Conservation (phyloP, 2,113 vertebrate genomes). For the Cardinalis cardinalis region DNA sequence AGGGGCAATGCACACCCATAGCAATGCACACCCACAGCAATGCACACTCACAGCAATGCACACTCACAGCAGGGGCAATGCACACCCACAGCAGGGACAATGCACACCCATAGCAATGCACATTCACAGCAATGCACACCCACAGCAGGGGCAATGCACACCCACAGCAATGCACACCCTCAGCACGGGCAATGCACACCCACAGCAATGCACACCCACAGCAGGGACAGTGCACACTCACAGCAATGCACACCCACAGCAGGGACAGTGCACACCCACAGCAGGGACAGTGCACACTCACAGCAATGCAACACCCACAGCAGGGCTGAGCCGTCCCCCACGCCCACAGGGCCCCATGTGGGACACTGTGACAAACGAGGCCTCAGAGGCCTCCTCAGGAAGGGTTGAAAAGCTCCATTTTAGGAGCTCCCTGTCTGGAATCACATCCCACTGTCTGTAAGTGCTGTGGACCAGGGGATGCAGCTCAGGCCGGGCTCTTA, state of each 20-base stretch:
- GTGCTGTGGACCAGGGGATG: neutral
- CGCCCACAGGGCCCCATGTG: fast-evolving
- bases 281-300: neutral
- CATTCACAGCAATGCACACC: no score
- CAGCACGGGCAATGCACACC: no score
- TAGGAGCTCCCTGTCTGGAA: neutral
- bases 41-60: no score
- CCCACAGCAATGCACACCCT: neutral
- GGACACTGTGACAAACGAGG: fast-evolving
- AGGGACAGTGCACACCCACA: neutral
- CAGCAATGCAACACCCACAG: neutral
- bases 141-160: no score
- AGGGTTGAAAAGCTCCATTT: neutral
- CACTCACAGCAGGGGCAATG: no score
- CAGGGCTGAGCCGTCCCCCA: neutral
- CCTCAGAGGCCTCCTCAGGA: neutral
- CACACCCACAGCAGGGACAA: no score
- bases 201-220: no score
- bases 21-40: neutral
- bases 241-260: neutral
- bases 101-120: no score
- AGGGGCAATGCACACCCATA: neutral
- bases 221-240: neutral
- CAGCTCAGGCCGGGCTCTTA: neutral
- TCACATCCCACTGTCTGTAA: neutral